Base-by-base conservation (phyloP, 2,797 vertebrate genomes). In the Xiphophorus birchmanni region DNA sequence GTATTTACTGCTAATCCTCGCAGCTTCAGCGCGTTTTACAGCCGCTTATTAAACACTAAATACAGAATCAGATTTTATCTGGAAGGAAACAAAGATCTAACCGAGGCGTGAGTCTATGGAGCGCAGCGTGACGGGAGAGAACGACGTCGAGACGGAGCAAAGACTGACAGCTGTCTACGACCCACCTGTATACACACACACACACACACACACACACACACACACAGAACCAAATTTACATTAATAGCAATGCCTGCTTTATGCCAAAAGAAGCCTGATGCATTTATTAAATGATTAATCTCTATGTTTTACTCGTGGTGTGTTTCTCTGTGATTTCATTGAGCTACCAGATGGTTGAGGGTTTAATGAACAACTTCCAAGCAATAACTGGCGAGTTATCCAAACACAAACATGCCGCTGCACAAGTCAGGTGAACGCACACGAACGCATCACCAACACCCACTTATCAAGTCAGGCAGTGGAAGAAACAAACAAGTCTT, bases 311-410 rank as follows among this genome's bases (percentile, higher is more conserved):
- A 86, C 84, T 92, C 85, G 86, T 93, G 85, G 83, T 84, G 75
- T 50, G 77, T 90, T 88, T 90, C 88, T 91, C 87, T 88, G 92
- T 93, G 92, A 93, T 94, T 93, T 91, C 89, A 92, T 93, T 93
- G 91, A 94, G 91, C 87, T 87, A 93, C 90, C 94, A 96, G 93
- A 95, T 94, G 94, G 93, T 90, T 93, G 90, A 92, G 91, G 90
- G 90, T 94, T 95, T 95, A 95, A 95, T 94, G 92, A 94, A 92
- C 88, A 92, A 94, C 93, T 94, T 95, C 92, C 96, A 94, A 91
- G 92, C 91, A 93, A 92, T 94, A 92, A 91, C 90, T 90, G 90
- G 88, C 89, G 91, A 91, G 87, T 88, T 54, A 90, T 92, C 90
- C 92, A 93, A 90, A 91, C 4, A 81, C 83, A 84, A 75, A 87